phyloP scores from a whole-genome alignment of 2,888 invertebrate species.

The Oxytorus armatus region DNA sequence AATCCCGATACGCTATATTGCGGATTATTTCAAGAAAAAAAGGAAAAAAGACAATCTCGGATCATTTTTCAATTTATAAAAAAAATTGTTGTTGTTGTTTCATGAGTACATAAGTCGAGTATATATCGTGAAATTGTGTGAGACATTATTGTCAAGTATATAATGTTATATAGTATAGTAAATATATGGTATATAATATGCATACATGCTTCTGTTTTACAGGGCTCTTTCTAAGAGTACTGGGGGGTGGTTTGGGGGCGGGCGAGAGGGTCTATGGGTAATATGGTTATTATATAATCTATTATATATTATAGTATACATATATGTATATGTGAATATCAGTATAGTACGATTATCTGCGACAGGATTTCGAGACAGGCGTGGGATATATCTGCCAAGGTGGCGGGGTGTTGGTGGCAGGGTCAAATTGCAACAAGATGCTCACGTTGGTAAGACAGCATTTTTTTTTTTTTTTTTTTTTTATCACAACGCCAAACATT shows the following conservation, averaged over 20 bases:
- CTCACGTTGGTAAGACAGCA: conserved; percentile 77
- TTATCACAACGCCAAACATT: conserved; percentile 57
- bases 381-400: conserved; percentile 74
- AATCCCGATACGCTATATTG: too few relatives aligned
- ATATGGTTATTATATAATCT: conserved; percentile 52
- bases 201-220: conserved; percentile 66
- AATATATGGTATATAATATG: conserved; percentile 48
- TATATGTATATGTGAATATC: conserved; percentile 26
- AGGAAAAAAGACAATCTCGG: too few relatives aligned
- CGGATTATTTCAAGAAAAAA: too few relatives aligned
- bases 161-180: conserved; percentile 2
- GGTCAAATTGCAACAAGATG: conserved; percentile 80
- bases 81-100: not conserved
- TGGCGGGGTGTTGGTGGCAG: too few relatives aligned
- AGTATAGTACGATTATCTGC: conserved; percentile 52
- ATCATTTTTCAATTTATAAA: not conserved
- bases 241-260: conserved; percentile 36
- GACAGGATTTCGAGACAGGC: conserved; percentile 66
- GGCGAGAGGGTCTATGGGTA: conserved; percentile 61
- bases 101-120: not conserved
- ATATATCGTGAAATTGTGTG: conserved; percentile 24
- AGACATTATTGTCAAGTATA: conserved; percentile 21
- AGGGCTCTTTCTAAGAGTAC: conserved; percentile 63
- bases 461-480: conserved; percentile 17
- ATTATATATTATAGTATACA: conserved; percentile 32